Percentiles rank a stretch among this genome's conserved stretches.
These are phyloP conservation scores for Labrus mixtus DNA, from an alignment of 2,113 vertebrate species.

Conservation along the genomic window DNA sequence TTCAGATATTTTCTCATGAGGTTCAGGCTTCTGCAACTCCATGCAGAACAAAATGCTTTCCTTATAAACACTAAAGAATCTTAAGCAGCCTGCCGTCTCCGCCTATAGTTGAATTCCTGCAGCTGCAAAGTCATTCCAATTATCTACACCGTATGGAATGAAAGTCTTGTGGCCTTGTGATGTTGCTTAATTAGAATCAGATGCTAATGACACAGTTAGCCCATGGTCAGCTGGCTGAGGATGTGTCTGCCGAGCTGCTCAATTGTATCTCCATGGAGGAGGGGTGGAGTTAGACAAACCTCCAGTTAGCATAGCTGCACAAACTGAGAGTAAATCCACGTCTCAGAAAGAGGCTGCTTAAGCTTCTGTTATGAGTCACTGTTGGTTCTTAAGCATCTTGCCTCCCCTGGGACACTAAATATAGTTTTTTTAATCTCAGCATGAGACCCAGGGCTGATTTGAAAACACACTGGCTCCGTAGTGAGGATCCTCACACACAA, in stretches of 20 bases:
- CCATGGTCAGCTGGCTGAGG: not conserved
- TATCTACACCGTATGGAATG: not conserved
- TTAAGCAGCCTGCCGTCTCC: too few species aligned
- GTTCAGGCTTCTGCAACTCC: not conserved
- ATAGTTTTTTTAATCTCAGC: conserved; percentile 19
- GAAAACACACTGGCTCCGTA: conserved; percentile 11
- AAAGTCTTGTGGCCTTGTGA: conserved; percentile 3
- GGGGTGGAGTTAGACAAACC: not conserved
- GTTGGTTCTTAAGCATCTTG: not conserved
- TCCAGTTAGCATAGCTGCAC: not conserved
- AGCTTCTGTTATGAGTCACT: conserved; percentile 4
- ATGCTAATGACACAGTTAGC: not conserved
- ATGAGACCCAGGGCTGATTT: not conserved
- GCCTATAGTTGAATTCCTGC: too few species aligned
- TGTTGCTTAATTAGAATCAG: conserved; percentile 1
- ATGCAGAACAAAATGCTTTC: not conserved
- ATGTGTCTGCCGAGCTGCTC: too few species aligned
- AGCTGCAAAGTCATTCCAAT: not conserved
- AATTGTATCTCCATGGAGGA: not conserved
- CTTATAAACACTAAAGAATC: not conserved
- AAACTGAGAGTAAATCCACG: not conserved
- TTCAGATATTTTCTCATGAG: conserved; percentile 24
- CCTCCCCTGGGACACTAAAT: not conserved
- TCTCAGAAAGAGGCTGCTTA: not conserved
- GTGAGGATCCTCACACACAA: not conserved